Evolutionary conservation across 2,888 invertebrate species (phyloP).

Genomic region (Belgica antarctica): DNA sequence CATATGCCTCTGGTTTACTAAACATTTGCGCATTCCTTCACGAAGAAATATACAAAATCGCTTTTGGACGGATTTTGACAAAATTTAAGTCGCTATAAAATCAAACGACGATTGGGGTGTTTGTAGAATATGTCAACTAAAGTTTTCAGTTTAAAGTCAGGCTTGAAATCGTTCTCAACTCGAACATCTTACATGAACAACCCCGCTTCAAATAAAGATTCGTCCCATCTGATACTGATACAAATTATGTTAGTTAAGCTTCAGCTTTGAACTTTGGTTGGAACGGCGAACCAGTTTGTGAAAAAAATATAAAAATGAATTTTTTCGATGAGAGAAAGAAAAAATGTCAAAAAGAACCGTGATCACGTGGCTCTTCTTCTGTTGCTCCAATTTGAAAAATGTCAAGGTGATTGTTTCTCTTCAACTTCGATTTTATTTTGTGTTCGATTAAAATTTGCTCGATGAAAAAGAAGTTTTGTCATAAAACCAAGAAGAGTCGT

Average conservation of each 20-base stretch:
- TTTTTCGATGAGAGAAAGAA: background rate
- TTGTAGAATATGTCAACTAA: no score
- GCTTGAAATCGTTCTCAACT: no score
- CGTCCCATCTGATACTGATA: no score
- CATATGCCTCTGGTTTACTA: background rate
- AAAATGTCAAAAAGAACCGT: slow-evolving; percentile 2
- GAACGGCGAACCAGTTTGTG: background rate
- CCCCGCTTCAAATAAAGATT: no score
- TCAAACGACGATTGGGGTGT: no score
- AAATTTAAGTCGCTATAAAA: background rate
- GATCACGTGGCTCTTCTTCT: background rate
- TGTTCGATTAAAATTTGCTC: background rate
- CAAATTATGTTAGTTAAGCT: background rate
- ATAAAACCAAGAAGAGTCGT: background rate
- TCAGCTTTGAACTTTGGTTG: background rate
- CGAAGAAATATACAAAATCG: background rate
- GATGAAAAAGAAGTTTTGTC: background rate
- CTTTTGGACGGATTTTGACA: background rate
- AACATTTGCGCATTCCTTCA: background rate
- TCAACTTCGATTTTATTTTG: background rate
- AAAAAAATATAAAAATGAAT: slow-evolving; percentile 11
- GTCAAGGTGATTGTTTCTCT: slow-evolving; percentile 25
- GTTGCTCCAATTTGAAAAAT: slow-evolving; percentile 40
- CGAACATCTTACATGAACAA: no score
- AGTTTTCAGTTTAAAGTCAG: no score